Percentiles rank a stretch among this genome's conserved stretches.
Evolutionary conservation across 1,140 invertebrate species (phyloP).

Genomic region (Tetragonula clypearis): DNA sequence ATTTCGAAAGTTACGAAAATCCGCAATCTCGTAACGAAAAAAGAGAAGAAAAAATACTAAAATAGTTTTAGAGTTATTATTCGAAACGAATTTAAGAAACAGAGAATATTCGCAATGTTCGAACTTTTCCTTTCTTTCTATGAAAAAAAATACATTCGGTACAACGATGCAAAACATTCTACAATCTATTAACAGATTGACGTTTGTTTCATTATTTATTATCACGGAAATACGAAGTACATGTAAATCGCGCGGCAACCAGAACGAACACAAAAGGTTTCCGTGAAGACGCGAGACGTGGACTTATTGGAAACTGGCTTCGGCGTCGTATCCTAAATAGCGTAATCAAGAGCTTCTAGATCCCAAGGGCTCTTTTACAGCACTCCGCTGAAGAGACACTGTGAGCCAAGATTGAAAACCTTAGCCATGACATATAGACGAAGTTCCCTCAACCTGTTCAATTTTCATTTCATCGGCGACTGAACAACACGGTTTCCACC

Average conservation of each 20-base stretch:
- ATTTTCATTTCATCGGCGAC: neutral
- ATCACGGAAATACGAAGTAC: neutral
- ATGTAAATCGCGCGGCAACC: neutral
- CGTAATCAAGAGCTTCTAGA: slow-evolving; percentile 44
- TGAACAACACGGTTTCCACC: neutral
- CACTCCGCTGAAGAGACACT: slow-evolving; percentile 5
- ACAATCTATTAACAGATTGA: neutral
- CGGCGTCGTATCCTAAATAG: slow-evolving; percentile 27
- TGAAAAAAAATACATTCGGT: no score
- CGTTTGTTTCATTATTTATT: neutral
- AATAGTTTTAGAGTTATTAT: no score
- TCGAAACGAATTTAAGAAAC: no score
- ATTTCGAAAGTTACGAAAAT: no score
- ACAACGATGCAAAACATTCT: neutral
- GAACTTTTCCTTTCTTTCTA: no score
- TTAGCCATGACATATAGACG: slow-evolving; percentile 3
- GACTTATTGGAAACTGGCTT: slow-evolving; percentile 34
- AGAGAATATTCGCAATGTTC: no score
- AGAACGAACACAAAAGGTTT: neutral
- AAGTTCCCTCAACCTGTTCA: neutral
- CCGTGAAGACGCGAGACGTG: neutral
- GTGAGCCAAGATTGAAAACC: neutral
- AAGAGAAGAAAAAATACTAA: no score
- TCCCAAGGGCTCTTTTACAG: slow-evolving; percentile 20
- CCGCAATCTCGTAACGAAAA: no score